Evolutionary conservation across 2,888 invertebrate species (phyloP).

Genomic region (Allophyes oxyacanthae): DNA sequence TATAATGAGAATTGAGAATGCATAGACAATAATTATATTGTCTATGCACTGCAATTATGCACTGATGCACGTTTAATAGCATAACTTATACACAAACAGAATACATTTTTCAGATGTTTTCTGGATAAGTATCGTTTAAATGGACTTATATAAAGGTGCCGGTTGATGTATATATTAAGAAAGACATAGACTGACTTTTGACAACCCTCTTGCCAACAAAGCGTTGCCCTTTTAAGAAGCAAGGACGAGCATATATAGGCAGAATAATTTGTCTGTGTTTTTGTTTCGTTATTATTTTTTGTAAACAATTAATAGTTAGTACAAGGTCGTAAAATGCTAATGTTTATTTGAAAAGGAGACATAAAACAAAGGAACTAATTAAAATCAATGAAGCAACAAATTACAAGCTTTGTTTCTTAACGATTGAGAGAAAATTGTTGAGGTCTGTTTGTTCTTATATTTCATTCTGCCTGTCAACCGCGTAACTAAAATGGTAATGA

Average conservation of each 20-base stretch:
- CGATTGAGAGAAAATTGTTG: slow-evolving; percentile 18
- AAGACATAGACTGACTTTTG: neutral
- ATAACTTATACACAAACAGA: too few relatives aligned
- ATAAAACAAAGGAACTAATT: slow-evolving; percentile 30
- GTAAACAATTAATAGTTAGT: slow-evolving; percentile 14
- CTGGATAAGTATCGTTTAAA: too few relatives aligned
- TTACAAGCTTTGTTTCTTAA: slow-evolving; percentile 19
- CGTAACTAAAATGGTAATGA: too few relatives aligned
- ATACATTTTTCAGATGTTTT: too few relatives aligned
- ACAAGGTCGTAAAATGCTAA: slow-evolving; percentile 23
- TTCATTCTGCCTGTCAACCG: neutral
- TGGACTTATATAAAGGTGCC: too few relatives aligned
- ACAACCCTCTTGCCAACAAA: slow-evolving; percentile 34
- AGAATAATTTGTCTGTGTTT: slow-evolving; percentile 39
- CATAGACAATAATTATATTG: too few relatives aligned
- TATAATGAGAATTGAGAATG: too few relatives aligned
- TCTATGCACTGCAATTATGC: too few relatives aligned
- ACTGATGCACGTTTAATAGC: too few relatives aligned
- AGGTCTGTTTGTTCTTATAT: neutral
- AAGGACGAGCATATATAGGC: slow-evolving; percentile 47
- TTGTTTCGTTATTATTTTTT: slow-evolving; percentile 33
- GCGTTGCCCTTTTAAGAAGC: slow-evolving; percentile 46
- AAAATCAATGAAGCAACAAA: slow-evolving; percentile 25
- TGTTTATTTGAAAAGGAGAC: slow-evolving; percentile 26
- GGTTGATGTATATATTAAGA: too few relatives aligned